Conservation (phyloP, 1,140 invertebrate genomes). For the Scaptomyza hsui region DNA sequence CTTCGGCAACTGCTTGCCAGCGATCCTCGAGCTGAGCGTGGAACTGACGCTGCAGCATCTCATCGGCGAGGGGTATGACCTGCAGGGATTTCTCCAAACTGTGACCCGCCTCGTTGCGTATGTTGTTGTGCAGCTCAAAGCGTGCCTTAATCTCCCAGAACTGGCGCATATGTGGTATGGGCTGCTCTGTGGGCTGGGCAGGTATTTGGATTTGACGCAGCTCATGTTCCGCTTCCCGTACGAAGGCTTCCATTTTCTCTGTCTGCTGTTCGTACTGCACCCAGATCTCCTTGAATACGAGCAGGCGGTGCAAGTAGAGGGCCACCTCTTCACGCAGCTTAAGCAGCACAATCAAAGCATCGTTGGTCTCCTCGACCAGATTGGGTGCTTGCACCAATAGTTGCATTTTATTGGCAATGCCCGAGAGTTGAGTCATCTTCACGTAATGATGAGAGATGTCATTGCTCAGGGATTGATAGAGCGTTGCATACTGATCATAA, state of each 20-base stretch:
- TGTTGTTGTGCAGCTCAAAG: slow-evolving; percentile 92
- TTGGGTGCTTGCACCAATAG: slow-evolving; percentile 89
- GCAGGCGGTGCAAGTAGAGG: slow-evolving; percentile 87
- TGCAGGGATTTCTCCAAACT: slow-evolving; percentile 91
- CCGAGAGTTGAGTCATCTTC: slow-evolving; percentile 89
- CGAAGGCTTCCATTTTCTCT: slow-evolving; percentile 90
- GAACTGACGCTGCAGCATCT: slow-evolving; percentile 91
- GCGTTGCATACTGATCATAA: slow-evolving; percentile 92
- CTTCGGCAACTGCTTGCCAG: slow-evolving; percentile 88
- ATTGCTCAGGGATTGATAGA: slow-evolving; percentile 91
- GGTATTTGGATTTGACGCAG: slow-evolving; percentile 85
- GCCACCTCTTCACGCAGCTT: slow-evolving; percentile 90
- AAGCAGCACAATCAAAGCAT: slow-evolving; percentile 88
- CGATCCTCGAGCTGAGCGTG: slow-evolving; percentile 90
- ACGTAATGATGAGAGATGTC: slow-evolving; percentile 92
- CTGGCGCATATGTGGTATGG: slow-evolving; percentile 89
- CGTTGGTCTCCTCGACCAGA: slow-evolving; percentile 88
- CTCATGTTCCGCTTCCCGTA: slow-evolving; percentile 89
- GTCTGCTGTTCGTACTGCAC: slow-evolving; percentile 88
- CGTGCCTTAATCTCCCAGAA: slow-evolving; percentile 95
- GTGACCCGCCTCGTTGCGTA: slow-evolving; percentile 88
- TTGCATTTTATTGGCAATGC: slow-evolving; percentile 89
- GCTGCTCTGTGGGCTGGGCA: slow-evolving; percentile 85
- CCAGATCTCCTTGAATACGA: slow-evolving; percentile 91
- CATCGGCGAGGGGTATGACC: slow-evolving; percentile 91